Conservation (phyloP, 2,113 vertebrate genomes). For the Capreolus pygargus region DNA sequence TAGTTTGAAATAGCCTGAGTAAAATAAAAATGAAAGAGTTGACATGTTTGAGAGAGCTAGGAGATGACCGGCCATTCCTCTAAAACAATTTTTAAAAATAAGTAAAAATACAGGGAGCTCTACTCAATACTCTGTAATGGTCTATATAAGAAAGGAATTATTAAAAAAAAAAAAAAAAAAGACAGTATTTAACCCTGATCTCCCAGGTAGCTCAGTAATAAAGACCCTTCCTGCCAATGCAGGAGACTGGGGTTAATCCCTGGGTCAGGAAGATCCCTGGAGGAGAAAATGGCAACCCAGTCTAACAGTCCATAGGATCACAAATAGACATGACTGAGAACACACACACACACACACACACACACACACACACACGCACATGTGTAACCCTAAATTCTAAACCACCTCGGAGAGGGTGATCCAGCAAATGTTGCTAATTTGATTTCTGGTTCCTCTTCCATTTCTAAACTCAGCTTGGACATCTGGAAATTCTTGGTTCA, state of each 20-base stretch:
- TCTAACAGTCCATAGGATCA: not conserved
- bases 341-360: too few relatives aligned
- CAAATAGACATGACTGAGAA: not conserved
- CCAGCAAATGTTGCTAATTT: not conserved
- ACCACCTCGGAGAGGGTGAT: not conserved
- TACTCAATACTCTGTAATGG: not conserved
- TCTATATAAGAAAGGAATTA: not conserved
- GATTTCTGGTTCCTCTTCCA: not conserved
- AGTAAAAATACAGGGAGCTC: not conserved
- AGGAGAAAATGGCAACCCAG: not conserved
- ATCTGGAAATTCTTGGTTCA: not conserved
- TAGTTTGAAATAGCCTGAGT: not conserved
- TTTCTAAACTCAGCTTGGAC: not conserved
- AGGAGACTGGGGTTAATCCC: not conserved
- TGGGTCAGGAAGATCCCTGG: not conserved
- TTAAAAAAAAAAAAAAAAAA: too few relatives aligned
- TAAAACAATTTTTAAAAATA: not conserved
- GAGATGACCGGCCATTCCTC: not conserved
- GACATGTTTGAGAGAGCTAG: not conserved
- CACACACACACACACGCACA: too few relatives aligned
- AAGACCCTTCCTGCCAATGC: not conserved
- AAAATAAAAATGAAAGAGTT: not conserved
- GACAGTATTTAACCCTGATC: not conserved
- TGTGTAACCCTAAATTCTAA: not conserved
- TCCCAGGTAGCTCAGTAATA: not conserved